Base-by-base conservation (phyloP, 2,888 invertebrate species). In the Archips crataeganus region DNA sequence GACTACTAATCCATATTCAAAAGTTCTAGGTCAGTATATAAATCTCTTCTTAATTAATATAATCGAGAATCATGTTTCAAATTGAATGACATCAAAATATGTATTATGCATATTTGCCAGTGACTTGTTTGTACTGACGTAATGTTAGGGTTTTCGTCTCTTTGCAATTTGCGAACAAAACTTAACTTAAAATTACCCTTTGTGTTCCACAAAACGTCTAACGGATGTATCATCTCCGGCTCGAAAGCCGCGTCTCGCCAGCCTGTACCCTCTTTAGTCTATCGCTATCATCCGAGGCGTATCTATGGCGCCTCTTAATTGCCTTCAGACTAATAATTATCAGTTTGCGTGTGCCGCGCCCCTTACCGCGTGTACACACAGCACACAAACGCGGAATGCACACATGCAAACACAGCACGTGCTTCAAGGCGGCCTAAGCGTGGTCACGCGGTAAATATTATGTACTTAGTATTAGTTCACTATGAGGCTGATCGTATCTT, bases 301-400 rank as follows among this genome's bases (percentile, higher is more conserved):
- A 87, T 91, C 91, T 90, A 87, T 92, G 94, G 94, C 94, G 94
- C 94, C 93, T 92, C 87, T 89, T 93, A 93, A 93, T 93, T 90
- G 90, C 91, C 91, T 83, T 85, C 87, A 88, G 90, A 88, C 87
- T 91, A 90, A 91, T 93, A 93, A 92, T 93, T 91, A 92, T 91
- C 90, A 89, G 91, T 87, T 90, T 85, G 90, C 92, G 90, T 92
- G 91, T 87, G 82, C 82, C 81, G 85, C 84, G 85, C 87, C 88
- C 84, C 88, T 88, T 84, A 79, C 79, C 77, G 77, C 77, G 79
- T 76, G 85, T 87, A 81, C 84, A 82, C 78, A 82, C 85, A 87
- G 86, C 84, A 87, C 79, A 79, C 79, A 70, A 69, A 42, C 74
- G 64, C 67, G 70, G 42, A 70, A 78, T 76, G 10, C 78, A 77